Evolutionary conservation across 1,140 invertebrate species (phyloP), one percentile per base, ranked within the genome.

Genomic region (Plectrocnemia conspersa): DNA sequence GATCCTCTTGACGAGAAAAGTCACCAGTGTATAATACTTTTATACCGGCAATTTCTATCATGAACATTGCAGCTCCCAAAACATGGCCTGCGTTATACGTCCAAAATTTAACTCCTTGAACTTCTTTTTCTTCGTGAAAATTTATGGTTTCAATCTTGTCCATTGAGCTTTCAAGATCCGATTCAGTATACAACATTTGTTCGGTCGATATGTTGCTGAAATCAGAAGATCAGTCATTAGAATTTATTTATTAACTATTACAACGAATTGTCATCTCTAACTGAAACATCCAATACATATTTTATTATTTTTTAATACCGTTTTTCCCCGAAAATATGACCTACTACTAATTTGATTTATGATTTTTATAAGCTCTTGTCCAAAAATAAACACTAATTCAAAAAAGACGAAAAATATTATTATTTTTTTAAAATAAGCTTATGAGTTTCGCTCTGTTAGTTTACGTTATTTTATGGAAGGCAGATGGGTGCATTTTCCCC

Each of bases 21-120:
- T 99, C 97, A 0, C 97, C 97, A 0, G 97, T 99, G 66, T 99
- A 99, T 1, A 99, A 72, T 48, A 97, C 83, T 76, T 94, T 93
- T 11, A 97, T 91, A 21, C 94, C 97, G 45, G 96, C 97, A 58
- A 99, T 99, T 81, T 99, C 97, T 52, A 99, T 95, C 93, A 99
- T 98, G 68, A 99, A 99, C 97, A 99, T 99, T 21, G 96, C 96
- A 5, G 97, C 97, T 0, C 97, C 97, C 0, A 99, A 73, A 0
- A 99, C 97, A 74, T 99, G 97, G 0, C 97, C 97, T 1, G 94
- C 97, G 72, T 97, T 96, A 70, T 99, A 99, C 1, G 94, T 94
- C 91, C 96, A 98, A 73, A 99, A 97, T 64, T 91, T 87, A 0
- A 98, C 87, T 3, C 97, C 97, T 64, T 92, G 88, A 0, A 98